Evolutionary conservation across 35 echinoderm and acorn worm species (phyloP).

Genomic region (Eucidaris tribuloides): DNA sequence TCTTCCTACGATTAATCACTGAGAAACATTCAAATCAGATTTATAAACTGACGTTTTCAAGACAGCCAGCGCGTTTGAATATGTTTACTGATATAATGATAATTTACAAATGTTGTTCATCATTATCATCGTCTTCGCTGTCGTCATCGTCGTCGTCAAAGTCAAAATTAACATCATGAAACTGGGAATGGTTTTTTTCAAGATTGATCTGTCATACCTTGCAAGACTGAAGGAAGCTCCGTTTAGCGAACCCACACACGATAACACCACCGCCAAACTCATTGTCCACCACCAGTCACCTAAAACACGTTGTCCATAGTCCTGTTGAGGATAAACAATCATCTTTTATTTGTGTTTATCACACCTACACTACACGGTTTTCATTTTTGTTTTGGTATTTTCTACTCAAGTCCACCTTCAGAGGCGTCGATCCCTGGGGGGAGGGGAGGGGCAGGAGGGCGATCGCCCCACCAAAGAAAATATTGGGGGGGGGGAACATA

Average conservation of each 20-base stretch:
- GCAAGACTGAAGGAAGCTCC: slow-evolving; percentile 58
- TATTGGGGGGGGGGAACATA: too few relatives aligned
- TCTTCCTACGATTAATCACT: too few relatives aligned
- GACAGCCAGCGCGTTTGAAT: too few relatives aligned
- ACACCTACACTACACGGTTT: too few relatives aligned
- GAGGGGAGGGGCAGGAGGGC: too few relatives aligned
- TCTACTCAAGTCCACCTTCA: too few relatives aligned
- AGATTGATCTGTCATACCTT: slow-evolving; percentile 48
- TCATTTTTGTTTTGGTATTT: too few relatives aligned
- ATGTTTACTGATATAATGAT: not conserved
- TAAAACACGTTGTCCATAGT: slow-evolving; percentile 69
- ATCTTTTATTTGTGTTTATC: too few relatives aligned
- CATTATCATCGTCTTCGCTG: not conserved
- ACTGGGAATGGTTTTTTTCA: not conserved
- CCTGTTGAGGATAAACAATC: slow-evolving; percentile 29
- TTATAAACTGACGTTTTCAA: too few relatives aligned
- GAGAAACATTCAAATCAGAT: too few relatives aligned
- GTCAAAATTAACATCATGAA: not conserved
- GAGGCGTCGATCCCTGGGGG: too few relatives aligned
- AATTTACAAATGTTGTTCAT: not conserved
- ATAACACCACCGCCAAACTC: slow-evolving; percentile 75
- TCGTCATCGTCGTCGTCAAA: not conserved
- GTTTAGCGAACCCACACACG: slow-evolving; percentile 80
- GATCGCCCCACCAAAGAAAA: too few relatives aligned
- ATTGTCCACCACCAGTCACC: slow-evolving; percentile 74